Base-by-base conservation (phyloP, 2,113 vertebrate genomes). In the Globicephala melas region DNA sequence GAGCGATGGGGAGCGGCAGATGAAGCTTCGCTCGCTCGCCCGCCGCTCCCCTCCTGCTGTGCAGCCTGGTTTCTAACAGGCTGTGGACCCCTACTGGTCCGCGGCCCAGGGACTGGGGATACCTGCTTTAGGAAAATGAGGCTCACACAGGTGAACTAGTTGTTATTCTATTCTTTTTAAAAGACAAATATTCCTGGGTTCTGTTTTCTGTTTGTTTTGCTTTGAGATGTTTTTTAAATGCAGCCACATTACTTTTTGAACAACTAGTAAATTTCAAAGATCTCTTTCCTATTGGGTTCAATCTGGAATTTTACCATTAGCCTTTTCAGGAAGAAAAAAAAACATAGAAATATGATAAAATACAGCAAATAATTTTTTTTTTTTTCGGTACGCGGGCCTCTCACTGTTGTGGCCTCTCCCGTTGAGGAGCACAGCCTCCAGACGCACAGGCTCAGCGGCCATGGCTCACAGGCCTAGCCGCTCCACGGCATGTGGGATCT, bases 191-290 rank as follows among this genome's bases (percentile, higher is more conserved):
- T 88, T 94, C 33, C 8, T 94, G 6, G 10, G 26, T 28, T 95
- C 70, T 83, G 5, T 47, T 60, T 94, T 86, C 88, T 62, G 6
- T n/a, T 81, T 74, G 25, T 18, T 87, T 94, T 68, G 8, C 14
- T 73, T 71, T 92, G 41, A 94, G 38, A n/a, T 58, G 33, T 67
- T 73, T 95, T 94, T 81, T 50, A 31, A 94, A 94, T 55, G 21
- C 0, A 76, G 58, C 47, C 65, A 38, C 23, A 41, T 86, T 93
- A 47, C 25, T 44, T 89, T 90, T 81, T 74, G 33, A 94, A 60
- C 87, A 68, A 86, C 31, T 28, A 70, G 50, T 26, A 88, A 33
- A 76, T 25, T 65, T 92, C 41, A 55, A 91, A 82, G 31, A 73
- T 89, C 71, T 93, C 81, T 96, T 94, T n/a, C 36, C 74, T 13